These are phyloP conservation scores for Phylloscopus collybita DNA, from an alignment of 2,797 vertebrate species.

Conservation along the genomic window DNA sequence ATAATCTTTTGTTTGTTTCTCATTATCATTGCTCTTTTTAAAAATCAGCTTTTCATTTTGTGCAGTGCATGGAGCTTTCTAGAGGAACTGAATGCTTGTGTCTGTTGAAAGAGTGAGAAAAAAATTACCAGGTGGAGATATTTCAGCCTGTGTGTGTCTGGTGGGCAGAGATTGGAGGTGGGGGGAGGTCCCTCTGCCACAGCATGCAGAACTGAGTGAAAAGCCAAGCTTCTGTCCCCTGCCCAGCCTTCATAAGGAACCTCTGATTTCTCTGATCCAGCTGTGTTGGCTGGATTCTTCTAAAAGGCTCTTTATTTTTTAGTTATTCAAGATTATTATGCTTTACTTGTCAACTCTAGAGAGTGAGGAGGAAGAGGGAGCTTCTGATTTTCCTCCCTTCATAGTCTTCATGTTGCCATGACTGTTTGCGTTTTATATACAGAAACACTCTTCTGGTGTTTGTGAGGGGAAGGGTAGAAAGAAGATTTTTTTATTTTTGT, in stretches of 20 bases:
- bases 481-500: not conserved
- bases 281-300: not conserved
- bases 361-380: not conserved
- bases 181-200: not conserved
- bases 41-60: slow-evolving; percentile 23
- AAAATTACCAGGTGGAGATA: not conserved
- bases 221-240: not conserved
- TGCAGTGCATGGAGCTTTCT: not conserved
- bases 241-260: not conserved
- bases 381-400: not conserved
- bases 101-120: not conserved
- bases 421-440: not conserved
- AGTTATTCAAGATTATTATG: not conserved
- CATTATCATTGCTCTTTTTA: not conserved
- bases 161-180: not conserved
- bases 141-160: not conserved
- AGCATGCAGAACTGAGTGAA: not conserved
- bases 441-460: not conserved
- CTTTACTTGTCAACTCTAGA: not conserved
- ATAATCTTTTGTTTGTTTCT: slow-evolving; percentile 8
- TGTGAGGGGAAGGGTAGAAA: not conserved
- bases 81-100: not conserved
- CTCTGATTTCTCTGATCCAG: not conserved
- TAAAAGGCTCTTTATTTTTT: not conserved
- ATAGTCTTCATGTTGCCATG: not conserved